Evolutionary conservation across 2,888 invertebrate species (phyloP), one percentile per base, ranked within the genome.

Genomic region (Nematopogon swammerdamellus): DNA sequence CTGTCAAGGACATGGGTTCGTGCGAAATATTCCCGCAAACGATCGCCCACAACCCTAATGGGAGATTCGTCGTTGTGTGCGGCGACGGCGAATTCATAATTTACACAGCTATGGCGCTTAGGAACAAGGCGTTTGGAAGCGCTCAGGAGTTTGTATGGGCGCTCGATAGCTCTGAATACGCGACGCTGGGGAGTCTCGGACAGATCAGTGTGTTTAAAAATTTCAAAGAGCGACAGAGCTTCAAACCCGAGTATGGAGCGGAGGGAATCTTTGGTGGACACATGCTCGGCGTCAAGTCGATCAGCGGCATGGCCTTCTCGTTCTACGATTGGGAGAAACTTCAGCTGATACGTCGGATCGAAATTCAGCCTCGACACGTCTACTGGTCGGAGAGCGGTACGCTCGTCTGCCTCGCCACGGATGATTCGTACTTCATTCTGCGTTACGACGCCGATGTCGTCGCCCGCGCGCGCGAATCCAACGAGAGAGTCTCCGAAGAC

Each of bases 121-220:
- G 99, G 49, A 99, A 99, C 72, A 99, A 99, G 68, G 97, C 97
- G 1, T 99, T 98, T 66, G 99, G 99, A 1, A 89, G 94, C 11
- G 98, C 97, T 0, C 94, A 97, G 60, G 99, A 99, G 76, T 99
- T 99, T 67, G 98, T 98, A 0, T 99, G 99, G 99, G 95, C 96
- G 0, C 84, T 90, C 47, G 99, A 99, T 68, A 95, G 97, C 29
- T 95, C 95, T 45, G 94, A 97, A 59, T 92, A 92, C 61, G 92
- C 92, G 1, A 91, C 90, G 0, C 77, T 95, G 18, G 98, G 99
- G 70, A 92, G 91, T 51, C 91, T 91, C 45, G 92, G 92, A 48
- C 89, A 90, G 1, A 89, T 99, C 18, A 92, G 92, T 62, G 88
- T 99, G 43, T 99, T 95, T 80, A 97, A 97, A 64, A 98, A 98